phyloP scores from a whole-genome alignment of 2,797 vertebrate genomes.

The Enteromius unitaeniatus region DNA sequence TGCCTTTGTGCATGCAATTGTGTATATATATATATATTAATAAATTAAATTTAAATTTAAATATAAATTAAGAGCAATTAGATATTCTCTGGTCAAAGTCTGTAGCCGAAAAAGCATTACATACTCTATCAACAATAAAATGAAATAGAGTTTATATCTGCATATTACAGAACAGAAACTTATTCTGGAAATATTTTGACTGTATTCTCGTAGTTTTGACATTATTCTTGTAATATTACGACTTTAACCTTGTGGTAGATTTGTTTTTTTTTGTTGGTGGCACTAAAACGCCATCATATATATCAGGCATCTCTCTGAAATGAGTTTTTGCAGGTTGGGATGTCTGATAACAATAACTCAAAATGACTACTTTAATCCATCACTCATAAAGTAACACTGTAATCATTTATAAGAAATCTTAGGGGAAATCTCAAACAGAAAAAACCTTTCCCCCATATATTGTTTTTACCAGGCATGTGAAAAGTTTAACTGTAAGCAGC shows the following conservation, averaged over 20 bases:
- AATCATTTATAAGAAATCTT: slow-evolving; percentile 21
- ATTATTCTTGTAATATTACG: too few relatives aligned
- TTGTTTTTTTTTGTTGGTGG: too few relatives aligned
- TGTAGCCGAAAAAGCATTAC: background rate
- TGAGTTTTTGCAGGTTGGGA: too few relatives aligned
- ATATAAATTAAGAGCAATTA: background rate
- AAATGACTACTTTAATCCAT: slow-evolving; percentile 1
- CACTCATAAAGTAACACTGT: background rate
- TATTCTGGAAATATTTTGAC: too few relatives aligned
- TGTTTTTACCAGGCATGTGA: slow-evolving; percentile 27
- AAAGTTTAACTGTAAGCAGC: slow-evolving; percentile 25
- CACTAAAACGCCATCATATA: too few relatives aligned
- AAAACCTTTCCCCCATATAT: slow-evolving; percentile 14
- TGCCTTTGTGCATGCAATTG: too few relatives aligned
- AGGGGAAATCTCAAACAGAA: slow-evolving; percentile 11
- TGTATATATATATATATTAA: too few relatives aligned
- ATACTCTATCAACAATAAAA: background rate
- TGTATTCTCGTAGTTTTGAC: too few relatives aligned
- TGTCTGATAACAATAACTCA: background rate
- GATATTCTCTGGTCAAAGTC: background rate
- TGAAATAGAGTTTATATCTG: background rate
- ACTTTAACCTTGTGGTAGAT: too few relatives aligned
- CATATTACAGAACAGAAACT: background rate
- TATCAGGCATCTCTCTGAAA: too few relatives aligned
- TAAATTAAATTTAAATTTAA: too few relatives aligned